Base-by-base conservation (phyloP, 2,888 invertebrate genomes). In the Drosophila eohydei region DNA sequence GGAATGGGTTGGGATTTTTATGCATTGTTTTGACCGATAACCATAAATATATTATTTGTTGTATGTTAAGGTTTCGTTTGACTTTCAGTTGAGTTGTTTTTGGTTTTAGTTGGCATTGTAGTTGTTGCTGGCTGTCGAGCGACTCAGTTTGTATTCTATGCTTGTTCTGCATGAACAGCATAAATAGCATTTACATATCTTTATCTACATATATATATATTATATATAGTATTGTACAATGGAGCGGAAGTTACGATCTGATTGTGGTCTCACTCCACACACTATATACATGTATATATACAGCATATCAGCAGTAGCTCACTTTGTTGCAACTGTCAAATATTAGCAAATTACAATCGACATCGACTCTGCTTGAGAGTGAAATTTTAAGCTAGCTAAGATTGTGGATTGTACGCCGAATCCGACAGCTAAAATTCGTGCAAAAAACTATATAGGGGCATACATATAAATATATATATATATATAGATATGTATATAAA, bases 101-200 rank as follows among this genome's bases (percentile, higher is more conserved):
- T 55, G 51, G 32, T 26, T 50, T 1, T 55, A 26, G 6, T 9
- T 52, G 6, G 34, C 46, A 4, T 41, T 60, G 38, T 43, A 38
- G 21, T 6, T 34, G 26, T 46, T 48, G 58, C 34, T 32, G 21
- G 3, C 43, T 57, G 62, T 62, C 41, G 46, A 34, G 44, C 41
- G 46, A 38, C 60, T 32, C 59, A 9, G 32, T 51, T 64, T 32
- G 41, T 50, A 44, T 60, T 65, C 34, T 54, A 56, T 73, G 63
- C 62, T 64, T 61, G 74, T 74, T 78, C 68, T 71, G 79, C 78
- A 68, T 78, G 70, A 74, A 67, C 66, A 78, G 64, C 71, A 71
- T 71, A 69, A 75, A 67, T 38, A 51, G 41, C 38, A 54, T 58
- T 28, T 50, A 34, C 34, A 50, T 34, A 34, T 50, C 12, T 48